Base-by-base conservation (phyloP, 1,140 invertebrate genomes). In the Sycophila sp. region DNA sequence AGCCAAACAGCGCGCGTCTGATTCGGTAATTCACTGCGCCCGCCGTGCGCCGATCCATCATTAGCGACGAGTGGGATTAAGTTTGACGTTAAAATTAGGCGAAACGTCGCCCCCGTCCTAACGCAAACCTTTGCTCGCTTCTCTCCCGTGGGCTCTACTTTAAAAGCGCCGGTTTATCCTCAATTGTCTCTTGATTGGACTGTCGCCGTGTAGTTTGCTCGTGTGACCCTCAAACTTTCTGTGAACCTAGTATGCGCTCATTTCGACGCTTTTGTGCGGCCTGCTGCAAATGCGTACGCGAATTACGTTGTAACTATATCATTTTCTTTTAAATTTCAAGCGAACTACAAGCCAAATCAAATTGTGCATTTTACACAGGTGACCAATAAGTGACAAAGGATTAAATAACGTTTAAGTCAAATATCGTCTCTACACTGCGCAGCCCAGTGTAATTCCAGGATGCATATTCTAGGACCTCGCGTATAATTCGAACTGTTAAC, bases 1-100 rank as follows among this genome's bases (percentile, higher is more conserved):
- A 53, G 17, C 36, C 36, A 17, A 40, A 32, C 26, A 15, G 56
- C 22, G 7, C 8, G 15, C 36, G 40, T 59, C 66, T 26, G n/a
- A 17, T 28, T 67, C 17, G 30, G 42, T 68, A 47, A 68, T 60
- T 51, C 24, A 38, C 55, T 17, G 42, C 4, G 8, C 34, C 19
- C 7, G 32, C 19, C 3, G 17, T 15, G 47, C n/a, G 32, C 15
- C 45, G 30, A 60, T 69, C 56, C 32, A 22, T 60, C 66, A 60
- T 69, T 53, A 69, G 56, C 34, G 22, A 34, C 49, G 6, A 45
- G 24, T 24, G 13, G 22, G 55, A 72, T 73, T 70, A 77, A 78
- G 77, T 74, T 79, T 76, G 70, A 69, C 32, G 62, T 77, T 78
- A 69, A 72, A 73, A 78, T 79, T 78, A 77, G 56, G 22, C 45